Conservation (phyloP, 2,113 vertebrate genomes). For the Typhlomys cinereus region DNA sequence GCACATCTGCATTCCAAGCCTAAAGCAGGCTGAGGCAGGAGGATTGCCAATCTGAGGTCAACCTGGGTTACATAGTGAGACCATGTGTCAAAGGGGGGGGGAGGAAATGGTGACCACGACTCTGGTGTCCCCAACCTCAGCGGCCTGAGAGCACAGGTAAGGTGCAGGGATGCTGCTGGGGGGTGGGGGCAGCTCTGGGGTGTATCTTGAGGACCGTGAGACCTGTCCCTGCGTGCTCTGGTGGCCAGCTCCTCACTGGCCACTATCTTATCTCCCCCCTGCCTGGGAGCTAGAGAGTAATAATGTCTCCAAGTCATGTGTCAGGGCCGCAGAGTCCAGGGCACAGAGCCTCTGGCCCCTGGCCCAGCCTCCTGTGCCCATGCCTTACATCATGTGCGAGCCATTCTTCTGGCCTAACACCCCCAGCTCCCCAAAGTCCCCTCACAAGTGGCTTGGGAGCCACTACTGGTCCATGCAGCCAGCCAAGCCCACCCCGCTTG, state of each 20-base stretch:
- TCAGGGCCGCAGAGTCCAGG: neutral
- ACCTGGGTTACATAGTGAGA: neutral
- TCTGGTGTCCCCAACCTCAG: neutral
- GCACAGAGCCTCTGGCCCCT: neutral
- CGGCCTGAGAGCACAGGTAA: neutral
- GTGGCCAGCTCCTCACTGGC: neutral
- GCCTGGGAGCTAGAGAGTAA: neutral
- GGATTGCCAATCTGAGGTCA: neutral
- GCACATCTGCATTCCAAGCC: too few species aligned
- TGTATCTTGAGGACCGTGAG: neutral
- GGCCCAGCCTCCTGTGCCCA: neutral
- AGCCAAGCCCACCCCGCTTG: neutral
- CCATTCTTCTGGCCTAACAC: neutral
- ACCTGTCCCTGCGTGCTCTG: neutral
- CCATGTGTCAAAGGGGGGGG: neutral
- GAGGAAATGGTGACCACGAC: neutral
- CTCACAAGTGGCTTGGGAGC: neutral
- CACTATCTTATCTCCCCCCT: neutral
- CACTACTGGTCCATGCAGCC: neutral
- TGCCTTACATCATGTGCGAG: neutral
- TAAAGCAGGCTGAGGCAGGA: neutral
- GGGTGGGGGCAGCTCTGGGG: too few species aligned
- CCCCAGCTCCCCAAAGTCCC: too few species aligned
- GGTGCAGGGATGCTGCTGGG: accelerated
- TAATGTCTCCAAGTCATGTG: too few species aligned